Conservation (phyloP, 2,113 vertebrate genomes). For the Corythornis vintsioides region DNA sequence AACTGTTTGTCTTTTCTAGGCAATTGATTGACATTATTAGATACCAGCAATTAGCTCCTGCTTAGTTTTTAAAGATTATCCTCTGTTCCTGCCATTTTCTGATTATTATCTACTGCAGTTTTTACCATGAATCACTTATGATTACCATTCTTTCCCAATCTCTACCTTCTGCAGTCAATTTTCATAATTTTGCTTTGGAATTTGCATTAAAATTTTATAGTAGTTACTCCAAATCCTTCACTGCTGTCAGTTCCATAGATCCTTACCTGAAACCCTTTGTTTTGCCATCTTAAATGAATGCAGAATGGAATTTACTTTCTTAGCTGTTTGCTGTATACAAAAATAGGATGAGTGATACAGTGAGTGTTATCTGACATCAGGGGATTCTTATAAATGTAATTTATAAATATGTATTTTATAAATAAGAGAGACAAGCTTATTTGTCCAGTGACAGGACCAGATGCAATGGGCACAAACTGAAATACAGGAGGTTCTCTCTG, state of each 20-base stretch:
- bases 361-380: not conserved
- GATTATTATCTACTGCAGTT: not conserved
- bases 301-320: not conserved
- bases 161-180: not conserved
- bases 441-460: not conserved
- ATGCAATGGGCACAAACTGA: not conserved
- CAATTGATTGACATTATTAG: not conserved
- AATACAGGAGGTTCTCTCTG: not conserved
- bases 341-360: not conserved
- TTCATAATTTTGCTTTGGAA: not conserved
- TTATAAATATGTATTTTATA: no score
- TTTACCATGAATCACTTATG: not conserved
- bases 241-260: not conserved
- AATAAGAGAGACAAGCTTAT: not conserved
- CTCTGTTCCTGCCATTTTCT: not conserved
- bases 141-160: not conserved
- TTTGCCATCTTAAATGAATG: not conserved
- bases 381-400: not conserved
- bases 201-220: not conserved
- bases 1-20: not conserved
- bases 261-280: not conserved
- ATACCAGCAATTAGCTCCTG: not conserved
- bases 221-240: not conserved
- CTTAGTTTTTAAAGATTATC: not conserved
- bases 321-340: not conserved